Percentiles rank a stretch among this genome's conserved stretches.
Conservation (phyloP, 1,140 invertebrate genomes). For the Caligus rogercresseyi region DNA sequence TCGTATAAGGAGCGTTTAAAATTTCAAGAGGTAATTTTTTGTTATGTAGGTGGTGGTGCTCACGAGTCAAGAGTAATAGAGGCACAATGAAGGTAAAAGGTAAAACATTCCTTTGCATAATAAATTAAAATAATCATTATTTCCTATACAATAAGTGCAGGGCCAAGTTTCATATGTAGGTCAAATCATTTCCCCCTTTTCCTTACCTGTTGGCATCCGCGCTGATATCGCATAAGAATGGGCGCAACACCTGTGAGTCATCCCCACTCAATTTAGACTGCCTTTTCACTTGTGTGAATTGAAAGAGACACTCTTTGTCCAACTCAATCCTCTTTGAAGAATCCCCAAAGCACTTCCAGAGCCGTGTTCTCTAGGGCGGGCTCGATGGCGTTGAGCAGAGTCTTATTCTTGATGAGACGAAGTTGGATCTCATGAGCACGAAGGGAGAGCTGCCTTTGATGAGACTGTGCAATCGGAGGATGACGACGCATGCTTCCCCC, state of each 20-base stretch:
- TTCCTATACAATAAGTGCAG: too few relatives aligned
- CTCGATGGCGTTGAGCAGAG: constrained; percentile 63
- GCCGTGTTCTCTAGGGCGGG: constrained; percentile 37
- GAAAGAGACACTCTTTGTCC: constrained; percentile 48
- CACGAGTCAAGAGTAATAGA: too few relatives aligned
- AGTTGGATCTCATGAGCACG: constrained; percentile 48
- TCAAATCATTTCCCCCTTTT: neutral
- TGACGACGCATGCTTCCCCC: too few relatives aligned
- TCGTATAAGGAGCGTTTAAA: too few relatives aligned
- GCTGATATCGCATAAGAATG: constrained; percentile 59
- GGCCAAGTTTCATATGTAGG: too few relatives aligned
- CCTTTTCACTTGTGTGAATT: constrained; percentile 47
- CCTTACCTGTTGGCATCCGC: constrained; percentile 48
- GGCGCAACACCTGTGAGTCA: constrained; percentile 41
- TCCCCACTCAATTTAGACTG: constrained; percentile 33
- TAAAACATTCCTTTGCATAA: too few relatives aligned
- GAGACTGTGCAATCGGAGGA: constrained; percentile 67
- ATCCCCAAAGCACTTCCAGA: constrained; percentile 38
- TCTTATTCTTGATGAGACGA: constrained; percentile 76
- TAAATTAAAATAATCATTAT: too few relatives aligned
- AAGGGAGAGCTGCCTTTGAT: constrained; percentile 59
- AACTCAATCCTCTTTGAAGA: constrained; percentile 43
- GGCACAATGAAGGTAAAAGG: too few relatives aligned
- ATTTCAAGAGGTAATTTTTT: too few relatives aligned
- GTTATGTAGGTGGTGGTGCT: too few relatives aligned